Evolutionary conservation across 1,140 invertebrate species (phyloP).

Genomic region (Antheraea pernyi): DNA sequence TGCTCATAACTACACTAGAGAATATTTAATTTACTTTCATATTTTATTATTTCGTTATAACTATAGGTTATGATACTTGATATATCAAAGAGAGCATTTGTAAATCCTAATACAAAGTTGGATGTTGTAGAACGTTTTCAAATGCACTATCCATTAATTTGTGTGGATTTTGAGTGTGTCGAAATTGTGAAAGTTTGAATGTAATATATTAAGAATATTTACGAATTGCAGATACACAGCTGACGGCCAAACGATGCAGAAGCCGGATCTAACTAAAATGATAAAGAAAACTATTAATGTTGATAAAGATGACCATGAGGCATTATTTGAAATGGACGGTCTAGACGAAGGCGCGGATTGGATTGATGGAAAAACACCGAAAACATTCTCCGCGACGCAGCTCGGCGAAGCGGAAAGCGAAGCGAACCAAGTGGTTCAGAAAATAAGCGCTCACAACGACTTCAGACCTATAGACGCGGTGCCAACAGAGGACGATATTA

Average conservation of each 20-base stretch:
- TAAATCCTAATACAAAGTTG: too few species aligned
- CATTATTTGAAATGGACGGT: conserved; percentile 85
- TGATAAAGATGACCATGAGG: conserved; percentile 71
- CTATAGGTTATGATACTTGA: too few species aligned
- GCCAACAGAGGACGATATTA: conserved; percentile 65
- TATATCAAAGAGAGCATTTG: too few species aligned
- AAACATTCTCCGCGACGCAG: conserved; percentile 70
- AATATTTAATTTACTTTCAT: not conserved
- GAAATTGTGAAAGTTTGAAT: not conserved
- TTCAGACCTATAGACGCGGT: conserved; percentile 79
- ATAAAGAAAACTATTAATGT: conserved; percentile 65
- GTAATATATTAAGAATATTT: not conserved
- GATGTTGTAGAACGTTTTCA: too few species aligned
- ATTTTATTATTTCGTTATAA: too few species aligned
- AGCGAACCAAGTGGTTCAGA: conserved; percentile 71
- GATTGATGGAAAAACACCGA: conserved; percentile 55
- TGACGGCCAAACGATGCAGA: conserved; percentile 72
- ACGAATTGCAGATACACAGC: conserved; percentile 63
- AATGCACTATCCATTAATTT: too few species aligned
- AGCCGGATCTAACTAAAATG: conserved; percentile 69
- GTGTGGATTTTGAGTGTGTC: not conserved
- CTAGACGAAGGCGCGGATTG: conserved; percentile 75
- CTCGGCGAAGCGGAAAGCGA: conserved; percentile 65
- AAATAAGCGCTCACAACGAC: conserved; percentile 81
- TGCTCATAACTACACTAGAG: too few species aligned